These are phyloP conservation scores for Smittia sp. DNA, from an alignment of 2,888 invertebrate species.

Conservation along the genomic window DNA sequence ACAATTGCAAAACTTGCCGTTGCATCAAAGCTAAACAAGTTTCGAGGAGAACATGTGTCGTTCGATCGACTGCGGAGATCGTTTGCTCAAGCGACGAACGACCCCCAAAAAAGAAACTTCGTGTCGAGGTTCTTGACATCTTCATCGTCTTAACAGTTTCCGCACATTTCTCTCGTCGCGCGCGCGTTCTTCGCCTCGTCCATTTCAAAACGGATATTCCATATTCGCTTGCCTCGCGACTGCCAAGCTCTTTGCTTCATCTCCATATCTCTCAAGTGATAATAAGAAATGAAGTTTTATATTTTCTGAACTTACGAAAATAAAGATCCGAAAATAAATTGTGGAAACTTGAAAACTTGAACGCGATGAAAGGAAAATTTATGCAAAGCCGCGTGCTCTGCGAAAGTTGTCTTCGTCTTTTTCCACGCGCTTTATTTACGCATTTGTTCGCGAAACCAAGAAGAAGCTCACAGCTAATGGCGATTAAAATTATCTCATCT, in stretches of 20 bases:
- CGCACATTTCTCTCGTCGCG: background rate
- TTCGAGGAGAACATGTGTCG: background rate
- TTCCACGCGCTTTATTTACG: slow-evolving; percentile 4
- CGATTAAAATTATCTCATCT: slow-evolving; percentile 35
- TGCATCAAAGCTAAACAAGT: background rate
- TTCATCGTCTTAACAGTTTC: slow-evolving; percentile 10
- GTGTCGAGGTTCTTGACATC: slow-evolving; percentile 21
- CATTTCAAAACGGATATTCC: slow-evolving; percentile 1
- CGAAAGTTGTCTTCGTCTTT: background rate
- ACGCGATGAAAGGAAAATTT: background rate
- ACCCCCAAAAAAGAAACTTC: background rate
- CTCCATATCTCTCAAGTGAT: background rate
- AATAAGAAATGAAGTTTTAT: slow-evolving; percentile 2
- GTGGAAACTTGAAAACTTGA: background rate
- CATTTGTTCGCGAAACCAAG: background rate
- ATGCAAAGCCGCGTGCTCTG: slow-evolving; percentile 2
- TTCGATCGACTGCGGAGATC: background rate
- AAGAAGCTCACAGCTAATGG: background rate
- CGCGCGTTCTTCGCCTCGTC: background rate
- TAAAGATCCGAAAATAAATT: background rate
- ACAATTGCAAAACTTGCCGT: background rate
- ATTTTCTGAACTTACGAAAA: background rate
- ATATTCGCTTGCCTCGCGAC: background rate
- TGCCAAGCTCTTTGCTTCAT: background rate
- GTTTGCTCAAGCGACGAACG: background rate